phyloP scores from a whole-genome alignment of 2,113 vertebrate species.

The Bothrops jararaca region DNA sequence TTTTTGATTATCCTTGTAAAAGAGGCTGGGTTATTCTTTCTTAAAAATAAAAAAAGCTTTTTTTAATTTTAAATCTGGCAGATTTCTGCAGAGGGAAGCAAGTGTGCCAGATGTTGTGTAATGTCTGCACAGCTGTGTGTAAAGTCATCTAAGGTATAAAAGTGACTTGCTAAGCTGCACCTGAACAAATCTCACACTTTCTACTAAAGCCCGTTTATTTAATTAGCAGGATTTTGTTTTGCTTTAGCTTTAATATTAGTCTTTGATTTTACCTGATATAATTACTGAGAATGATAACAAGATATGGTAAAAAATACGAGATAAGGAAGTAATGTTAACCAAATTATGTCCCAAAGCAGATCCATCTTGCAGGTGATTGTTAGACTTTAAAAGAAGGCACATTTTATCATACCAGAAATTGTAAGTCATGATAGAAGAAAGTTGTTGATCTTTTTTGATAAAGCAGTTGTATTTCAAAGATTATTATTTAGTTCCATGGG shows the following conservation, averaged over 20 bases:
- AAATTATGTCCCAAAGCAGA: neutral
- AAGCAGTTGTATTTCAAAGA: neutral
- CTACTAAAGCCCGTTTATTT: slow-evolving; percentile 8
- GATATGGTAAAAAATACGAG: neutral
- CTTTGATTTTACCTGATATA: neutral
- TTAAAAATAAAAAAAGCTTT: neutral
- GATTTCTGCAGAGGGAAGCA: neutral
- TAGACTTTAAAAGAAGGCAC: neutral
- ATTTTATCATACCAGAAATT: neutral
- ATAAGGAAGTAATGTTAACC: neutral
- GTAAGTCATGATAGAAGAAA: neutral
- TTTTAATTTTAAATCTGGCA: neutral
- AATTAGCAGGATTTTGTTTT: neutral
- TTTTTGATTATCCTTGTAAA: slow-evolving; percentile 15
- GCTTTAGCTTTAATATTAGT: neutral
- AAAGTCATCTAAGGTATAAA: neutral
- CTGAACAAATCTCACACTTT: slow-evolving; percentile 6
- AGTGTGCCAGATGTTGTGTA: slow-evolving; percentile 20
- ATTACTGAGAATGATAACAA: neutral
- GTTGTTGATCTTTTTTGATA: neutral
- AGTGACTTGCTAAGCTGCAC: neutral
- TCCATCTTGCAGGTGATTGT: neutral
- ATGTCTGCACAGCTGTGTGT: neutral
- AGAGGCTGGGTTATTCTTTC: neutral
- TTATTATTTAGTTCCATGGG: neutral